A percentile compares a stretch with the other conserved stretches of the same genome.
Conservation (phyloP, 92 coral and sea anemone species). For the Diadumene lineata region DNA sequence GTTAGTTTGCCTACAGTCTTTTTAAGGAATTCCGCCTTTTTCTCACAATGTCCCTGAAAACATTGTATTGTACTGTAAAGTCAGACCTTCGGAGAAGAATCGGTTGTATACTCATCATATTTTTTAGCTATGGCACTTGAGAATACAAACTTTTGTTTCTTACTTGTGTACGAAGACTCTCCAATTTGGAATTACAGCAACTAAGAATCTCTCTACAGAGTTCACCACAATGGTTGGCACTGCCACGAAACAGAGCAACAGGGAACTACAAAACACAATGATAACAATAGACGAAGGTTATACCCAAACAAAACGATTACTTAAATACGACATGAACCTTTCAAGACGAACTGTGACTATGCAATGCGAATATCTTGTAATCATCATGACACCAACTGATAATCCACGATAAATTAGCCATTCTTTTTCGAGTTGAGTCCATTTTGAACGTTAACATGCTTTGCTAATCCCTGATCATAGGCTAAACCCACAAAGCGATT, state of each 20-base stretch:
- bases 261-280: constrained; percentile 69
- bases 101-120: background rate
- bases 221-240: constrained; percentile 94
- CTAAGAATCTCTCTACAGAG: constrained; percentile 94
- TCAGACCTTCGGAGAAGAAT: too few species aligned
- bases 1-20: too few species aligned
- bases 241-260: constrained; percentile 86
- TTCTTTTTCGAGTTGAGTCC: too few species aligned
- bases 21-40: too few species aligned
- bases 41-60: too few species aligned
- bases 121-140: background rate
- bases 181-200: constrained; percentile 91
- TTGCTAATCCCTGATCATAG: background rate
- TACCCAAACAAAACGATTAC: background rate
- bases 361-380: too few species aligned
- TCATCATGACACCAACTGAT: too few species aligned
- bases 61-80: too few species aligned
- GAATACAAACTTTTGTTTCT: background rate
- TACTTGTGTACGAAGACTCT: constrained; percentile 91
- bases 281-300: background rate
- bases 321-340: background rate
- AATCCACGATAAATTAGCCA: too few species aligned
- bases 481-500: background rate
- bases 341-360: too few species aligned
- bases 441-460: too few species aligned